Base-by-base conservation (phyloP, 2,113 vertebrate genomes). In the Zootoca vivipara region DNA sequence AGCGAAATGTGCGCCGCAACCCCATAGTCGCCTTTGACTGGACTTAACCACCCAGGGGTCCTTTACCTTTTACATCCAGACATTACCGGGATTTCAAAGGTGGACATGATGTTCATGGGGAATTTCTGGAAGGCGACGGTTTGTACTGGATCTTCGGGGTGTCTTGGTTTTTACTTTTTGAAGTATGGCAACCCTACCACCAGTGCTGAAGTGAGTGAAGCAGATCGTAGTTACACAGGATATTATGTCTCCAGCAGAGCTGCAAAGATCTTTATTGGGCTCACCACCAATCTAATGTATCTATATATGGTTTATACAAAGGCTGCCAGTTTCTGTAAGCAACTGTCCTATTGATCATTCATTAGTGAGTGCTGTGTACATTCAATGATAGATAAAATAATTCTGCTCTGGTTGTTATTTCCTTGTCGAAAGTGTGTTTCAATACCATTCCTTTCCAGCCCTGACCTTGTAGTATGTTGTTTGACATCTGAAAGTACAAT, bases 301-400 rank as follows among this genome's bases (percentile, higher is more conserved):
- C 15, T 67, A 13, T 42, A 65, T 67, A 28, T 74, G 12, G 18
- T 74, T 15, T 74, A 16, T 74, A 9, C 22, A 78, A 28, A 77
- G 9, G 46, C 4, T 22, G 58, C 22, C 30, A 82, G 15, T 40
- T 83, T 75, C 65, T 88, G 13, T 83, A 35, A 77, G 3, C 12
- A 65, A 42, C 73, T 85, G 35, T 42, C 38, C 28, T 65, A 85
- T 91, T 94, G 92, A 46, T 88, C 86, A 33, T 90, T 93, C 81
- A 88, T 10, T 90, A 90, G 87, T 86, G 73, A 62, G 18, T 1
- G 0, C 20, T 91, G 62, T 30, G 82, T 69, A 69, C 90, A 93
- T 90, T 93, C 73, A 90, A 86, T 73, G 56, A 86, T 87, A 91
- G 87, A 93, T 92, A 88, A 94, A 93, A 92, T 56, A 87, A 65